Evolutionary conservation across 2,797 vertebrate genomes (phyloP).

Genomic region (Fistularia commersonii): DNA sequence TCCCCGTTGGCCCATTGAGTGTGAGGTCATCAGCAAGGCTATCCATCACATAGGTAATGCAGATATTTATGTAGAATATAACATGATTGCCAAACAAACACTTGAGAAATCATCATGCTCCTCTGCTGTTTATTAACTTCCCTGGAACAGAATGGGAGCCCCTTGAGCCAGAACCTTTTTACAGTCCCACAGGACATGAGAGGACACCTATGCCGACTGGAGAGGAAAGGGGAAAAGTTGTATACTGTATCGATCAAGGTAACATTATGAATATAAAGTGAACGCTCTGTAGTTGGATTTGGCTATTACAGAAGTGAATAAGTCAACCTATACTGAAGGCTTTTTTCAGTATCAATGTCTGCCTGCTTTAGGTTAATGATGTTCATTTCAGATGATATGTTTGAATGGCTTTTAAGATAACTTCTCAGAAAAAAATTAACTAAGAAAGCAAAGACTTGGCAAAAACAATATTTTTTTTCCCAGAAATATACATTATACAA

Average conservation of each 20-base stretch:
- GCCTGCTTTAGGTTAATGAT: too few relatives aligned
- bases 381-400: too few relatives aligned
- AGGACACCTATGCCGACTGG: conserved; percentile 37
- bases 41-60: conserved; percentile 84
- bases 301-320: not conserved
- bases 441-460: too few relatives aligned
- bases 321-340: too few relatives aligned
- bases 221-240: conserved; percentile 74
- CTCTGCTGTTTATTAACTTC: not conserved
- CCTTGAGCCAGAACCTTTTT: conserved; percentile 83
- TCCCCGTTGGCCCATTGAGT: conserved; percentile 85
- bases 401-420: too few relatives aligned
- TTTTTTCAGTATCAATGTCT: too few relatives aligned
- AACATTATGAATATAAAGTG: conserved; percentile 10
- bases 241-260: conserved; percentile 82
- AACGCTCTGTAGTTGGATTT: not conserved
- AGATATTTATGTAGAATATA: not conserved
- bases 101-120: not conserved
- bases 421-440: too few relatives aligned
- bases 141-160: conserved; percentile 83
- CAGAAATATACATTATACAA: not conserved
- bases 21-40: conserved; percentile 82
- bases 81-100: not conserved
- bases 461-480: too few relatives aligned
- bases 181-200: conserved; percentile 72